phyloP scores from a whole-genome alignment of 2,113 vertebrate genomes.

The Nothobranchius kuhntae region DNA sequence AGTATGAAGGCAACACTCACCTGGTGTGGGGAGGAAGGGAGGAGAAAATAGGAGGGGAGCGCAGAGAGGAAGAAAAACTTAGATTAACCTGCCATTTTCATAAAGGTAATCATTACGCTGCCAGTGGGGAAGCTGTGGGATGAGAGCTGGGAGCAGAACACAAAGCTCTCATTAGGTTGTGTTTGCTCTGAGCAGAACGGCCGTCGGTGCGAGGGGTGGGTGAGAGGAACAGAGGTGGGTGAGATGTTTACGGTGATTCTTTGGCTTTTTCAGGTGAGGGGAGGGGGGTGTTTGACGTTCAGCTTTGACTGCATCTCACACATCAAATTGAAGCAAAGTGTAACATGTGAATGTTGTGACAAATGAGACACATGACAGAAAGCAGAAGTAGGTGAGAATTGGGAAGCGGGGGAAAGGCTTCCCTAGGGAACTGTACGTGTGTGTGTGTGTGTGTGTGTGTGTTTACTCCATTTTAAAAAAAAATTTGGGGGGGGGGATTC shows the following conservation, averaged over 20 bases:
- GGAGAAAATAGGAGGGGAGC: constrained; percentile 44
- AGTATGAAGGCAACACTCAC: constrained; percentile 72
- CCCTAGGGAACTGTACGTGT: constrained; percentile 61
- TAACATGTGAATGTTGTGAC: constrained; percentile 80
- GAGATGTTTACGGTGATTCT: constrained; percentile 39
- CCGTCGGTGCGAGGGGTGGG: constrained; percentile 50
- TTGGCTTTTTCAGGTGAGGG: constrained; percentile 9
- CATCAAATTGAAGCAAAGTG: constrained; percentile 82
- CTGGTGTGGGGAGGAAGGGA: constrained; percentile 63
- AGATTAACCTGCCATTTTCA: constrained; percentile 76
- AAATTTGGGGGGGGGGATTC: neutral
- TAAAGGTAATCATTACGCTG: constrained; percentile 78
- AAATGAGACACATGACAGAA: constrained; percentile 73
- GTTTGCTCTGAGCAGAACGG: constrained; percentile 65
- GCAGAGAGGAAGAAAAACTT: constrained; percentile 32
- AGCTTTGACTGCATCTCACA: constrained; percentile 78
- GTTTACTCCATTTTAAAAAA: too few relatives aligned
- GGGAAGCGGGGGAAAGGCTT: constrained; percentile 68
- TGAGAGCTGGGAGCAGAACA: constrained; percentile 66
- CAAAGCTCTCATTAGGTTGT: constrained; percentile 63
- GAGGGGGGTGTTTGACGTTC: constrained; percentile 38
- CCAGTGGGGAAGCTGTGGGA: constrained; percentile 76
- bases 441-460: constrained; percentile 7
- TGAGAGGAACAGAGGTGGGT: constrained; percentile 35
- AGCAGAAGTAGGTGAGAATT: constrained; percentile 80